Evolutionary conservation across 2,113 vertebrate species (phyloP).

Genomic region (Myrmecobius fasciatus): DNA sequence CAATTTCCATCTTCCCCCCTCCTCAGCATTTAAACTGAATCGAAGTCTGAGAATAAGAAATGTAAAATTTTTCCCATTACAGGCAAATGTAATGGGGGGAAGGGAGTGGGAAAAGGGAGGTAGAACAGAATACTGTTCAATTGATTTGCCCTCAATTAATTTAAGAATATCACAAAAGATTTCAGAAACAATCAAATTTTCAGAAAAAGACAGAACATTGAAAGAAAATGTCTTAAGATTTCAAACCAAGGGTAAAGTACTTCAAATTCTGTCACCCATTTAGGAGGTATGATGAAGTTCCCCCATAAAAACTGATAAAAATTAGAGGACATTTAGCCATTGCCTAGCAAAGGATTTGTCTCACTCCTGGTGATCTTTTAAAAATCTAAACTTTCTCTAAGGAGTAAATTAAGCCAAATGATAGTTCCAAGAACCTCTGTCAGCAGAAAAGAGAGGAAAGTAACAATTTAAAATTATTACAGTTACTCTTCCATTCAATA

Average conservation of each 20-base stretch:
- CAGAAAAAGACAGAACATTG: neutral
- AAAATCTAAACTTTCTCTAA: neutral
- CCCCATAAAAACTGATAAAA: neutral
- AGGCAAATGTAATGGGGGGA: too few species aligned
- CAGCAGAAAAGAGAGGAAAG: neutral
- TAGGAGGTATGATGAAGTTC: neutral
- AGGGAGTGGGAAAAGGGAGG: neutral
- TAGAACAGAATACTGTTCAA: neutral
- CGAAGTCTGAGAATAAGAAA: neutral
- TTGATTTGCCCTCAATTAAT: neutral
- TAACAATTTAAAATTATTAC: neutral
- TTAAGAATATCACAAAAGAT: neutral
- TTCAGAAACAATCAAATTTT: neutral
- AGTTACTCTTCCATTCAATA: neutral
- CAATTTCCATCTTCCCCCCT: neutral
- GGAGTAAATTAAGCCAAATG: neutral
- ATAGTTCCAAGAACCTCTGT: neutral
- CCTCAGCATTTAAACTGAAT: neutral
- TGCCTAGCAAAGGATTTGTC: neutral
- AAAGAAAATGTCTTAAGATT: neutral
- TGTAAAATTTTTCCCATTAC: neutral
- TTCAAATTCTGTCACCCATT: neutral
- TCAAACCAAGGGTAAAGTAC: neutral
- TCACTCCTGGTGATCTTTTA: neutral
- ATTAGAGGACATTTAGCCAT: neutral